These are phyloP conservation scores for Brotula barbata DNA, from an alignment of 2,797 vertebrate species.

Conservation along the genomic window DNA sequence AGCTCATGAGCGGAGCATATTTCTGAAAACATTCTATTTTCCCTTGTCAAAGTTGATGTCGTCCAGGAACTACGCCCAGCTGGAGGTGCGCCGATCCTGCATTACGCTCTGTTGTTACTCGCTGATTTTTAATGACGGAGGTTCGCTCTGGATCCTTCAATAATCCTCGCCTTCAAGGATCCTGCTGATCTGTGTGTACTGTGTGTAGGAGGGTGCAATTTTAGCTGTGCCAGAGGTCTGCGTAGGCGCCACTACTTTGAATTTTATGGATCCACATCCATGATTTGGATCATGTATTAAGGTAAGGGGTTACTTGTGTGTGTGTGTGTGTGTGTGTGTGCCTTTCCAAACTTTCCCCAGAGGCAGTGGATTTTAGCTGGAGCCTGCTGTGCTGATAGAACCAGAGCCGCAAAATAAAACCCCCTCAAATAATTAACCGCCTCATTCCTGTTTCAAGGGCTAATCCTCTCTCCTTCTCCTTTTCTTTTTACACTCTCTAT, in stretches of 20 bases:
- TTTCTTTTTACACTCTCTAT: slow-evolving; percentile 28
- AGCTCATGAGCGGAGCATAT: slow-evolving; percentile 10
- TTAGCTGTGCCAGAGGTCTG: slow-evolving; percentile 43
- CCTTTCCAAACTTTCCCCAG: slow-evolving; percentile 43
- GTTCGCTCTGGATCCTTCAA: slow-evolving; percentile 29
- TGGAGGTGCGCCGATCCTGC: slow-evolving; percentile 14
- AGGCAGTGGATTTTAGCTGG: slow-evolving; percentile 43
- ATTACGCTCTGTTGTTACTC: slow-evolving; percentile 39
- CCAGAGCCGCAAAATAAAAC: slow-evolving; percentile 66
- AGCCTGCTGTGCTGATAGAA: slow-evolving; percentile 64
- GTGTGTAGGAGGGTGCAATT: slow-evolving; percentile 5
- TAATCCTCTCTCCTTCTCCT: slow-evolving; percentile 24
- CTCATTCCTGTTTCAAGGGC: slow-evolving; percentile 67
- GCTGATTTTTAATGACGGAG: slow-evolving; percentile 29
- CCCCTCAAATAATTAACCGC: slow-evolving; percentile 64
- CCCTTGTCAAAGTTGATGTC: slow-evolving; percentile 46
- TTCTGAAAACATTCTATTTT: slow-evolving; percentile 42
- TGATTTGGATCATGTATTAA: slow-evolving; percentile 53
- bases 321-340: slow-evolving; percentile 24
- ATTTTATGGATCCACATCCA: slow-evolving; percentile 68
- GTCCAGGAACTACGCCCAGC: slow-evolving; percentile 43
- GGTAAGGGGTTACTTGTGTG: slow-evolving; percentile 26
- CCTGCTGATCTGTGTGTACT: not conserved
- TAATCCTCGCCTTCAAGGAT: slow-evolving; percentile 27
- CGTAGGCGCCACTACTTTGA: slow-evolving; percentile 46